Conservation (phyloP, 2,797 vertebrate genomes). For the Momotus momota region DNA sequence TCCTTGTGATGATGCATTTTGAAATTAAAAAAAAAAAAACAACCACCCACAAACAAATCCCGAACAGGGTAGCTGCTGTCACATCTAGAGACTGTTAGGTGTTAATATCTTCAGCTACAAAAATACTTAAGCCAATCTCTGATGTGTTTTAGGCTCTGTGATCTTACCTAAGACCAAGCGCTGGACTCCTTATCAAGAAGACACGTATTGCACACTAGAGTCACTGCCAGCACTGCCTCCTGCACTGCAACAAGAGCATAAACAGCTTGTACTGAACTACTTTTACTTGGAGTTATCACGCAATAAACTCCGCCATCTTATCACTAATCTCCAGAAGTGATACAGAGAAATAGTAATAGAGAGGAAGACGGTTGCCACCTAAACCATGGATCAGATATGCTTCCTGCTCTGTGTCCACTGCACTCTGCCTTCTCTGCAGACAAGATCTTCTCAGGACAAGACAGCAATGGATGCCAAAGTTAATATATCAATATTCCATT, state of each 20-base stretch:
- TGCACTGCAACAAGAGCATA: not conserved
- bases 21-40: not conserved
- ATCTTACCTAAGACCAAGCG: not conserved
- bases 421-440: not conserved
- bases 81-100: not conserved
- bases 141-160: not conserved
- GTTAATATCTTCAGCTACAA: not conserved
- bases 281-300: not conserved
- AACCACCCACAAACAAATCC: not conserved
- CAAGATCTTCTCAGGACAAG: not conserved
- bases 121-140: not conserved
- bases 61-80: not conserved
- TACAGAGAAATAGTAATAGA: not conserved
- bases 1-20: not conserved
- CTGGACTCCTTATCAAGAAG: not conserved
- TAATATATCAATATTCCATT: not conserved
- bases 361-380: not conserved
- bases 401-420: not conserved
- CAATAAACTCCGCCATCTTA: not conserved
- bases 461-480: not conserved
- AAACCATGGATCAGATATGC: accelerated
- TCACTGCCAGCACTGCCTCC: not conserved
- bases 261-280: not conserved
- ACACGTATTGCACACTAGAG: not conserved
- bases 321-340: not conserved